A percentile compares a stretch with the other conserved stretches of the same genome.
phyloP scores from a whole-genome alignment of 1,140 invertebrate genomes.

The Physella acuta region DNA sequence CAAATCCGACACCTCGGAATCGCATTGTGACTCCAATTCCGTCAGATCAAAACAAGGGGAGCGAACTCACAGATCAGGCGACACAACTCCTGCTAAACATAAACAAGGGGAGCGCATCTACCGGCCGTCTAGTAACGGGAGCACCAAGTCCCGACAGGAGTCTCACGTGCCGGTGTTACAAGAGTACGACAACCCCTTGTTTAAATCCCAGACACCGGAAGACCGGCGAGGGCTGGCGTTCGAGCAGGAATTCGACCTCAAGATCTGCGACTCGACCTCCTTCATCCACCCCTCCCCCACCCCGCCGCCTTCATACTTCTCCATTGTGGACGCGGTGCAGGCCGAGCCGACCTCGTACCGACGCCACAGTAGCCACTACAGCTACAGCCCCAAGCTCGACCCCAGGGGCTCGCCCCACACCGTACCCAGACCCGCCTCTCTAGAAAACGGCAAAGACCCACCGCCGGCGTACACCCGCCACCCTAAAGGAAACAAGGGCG shows the following conservation, averaged over 20 bases:
- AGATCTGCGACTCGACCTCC: slow-evolving; percentile 8
- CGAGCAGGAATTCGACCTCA: not conserved
- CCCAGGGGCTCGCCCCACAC: not conserved
- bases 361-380: slow-evolving; percentile 17
- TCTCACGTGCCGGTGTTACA: slow-evolving; percentile 3
- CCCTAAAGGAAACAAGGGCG: not conserved
- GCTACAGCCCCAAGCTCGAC: not conserved
- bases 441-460: not conserved
- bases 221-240: not conserved
- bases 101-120: not conserved
- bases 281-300: not conserved
- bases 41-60: too few relatives aligned
- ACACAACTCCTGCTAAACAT: not conserved
- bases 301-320: not conserved
- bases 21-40: too few relatives aligned
- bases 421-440: not conserved
- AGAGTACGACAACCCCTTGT: slow-evolving; percentile 25
- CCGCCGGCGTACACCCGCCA: not conserved
- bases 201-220: slow-evolving; percentile 4
- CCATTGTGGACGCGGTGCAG: not conserved
- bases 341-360: not conserved
- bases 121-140: not conserved
- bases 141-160: not conserved
- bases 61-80: too few relatives aligned
- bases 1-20: not conserved